phyloP scores from a whole-genome alignment of 1,140 invertebrate species.

The Drosophila oshimai region DNA sequence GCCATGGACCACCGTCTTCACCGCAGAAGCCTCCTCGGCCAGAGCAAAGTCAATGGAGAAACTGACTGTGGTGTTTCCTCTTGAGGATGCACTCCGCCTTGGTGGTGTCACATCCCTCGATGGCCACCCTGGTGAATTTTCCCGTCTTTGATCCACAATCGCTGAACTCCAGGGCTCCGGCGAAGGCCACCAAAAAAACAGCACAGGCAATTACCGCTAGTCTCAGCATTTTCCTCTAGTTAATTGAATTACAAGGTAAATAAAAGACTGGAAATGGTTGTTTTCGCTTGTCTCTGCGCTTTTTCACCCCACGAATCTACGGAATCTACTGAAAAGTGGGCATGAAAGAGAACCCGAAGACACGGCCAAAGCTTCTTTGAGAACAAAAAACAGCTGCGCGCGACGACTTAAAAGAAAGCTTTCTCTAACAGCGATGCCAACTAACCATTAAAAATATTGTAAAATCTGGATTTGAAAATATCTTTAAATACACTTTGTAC shows the following conservation, averaged over 20 bases:
- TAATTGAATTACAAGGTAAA: conserved; percentile 68
- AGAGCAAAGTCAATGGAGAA: conserved; percentile 85
- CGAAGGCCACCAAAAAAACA: conserved; percentile 40
- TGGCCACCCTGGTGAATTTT: conserved; percentile 83
- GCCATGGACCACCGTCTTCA: conserved; percentile 87
- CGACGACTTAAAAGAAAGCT: conserved; percentile 32
- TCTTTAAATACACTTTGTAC: background rate
- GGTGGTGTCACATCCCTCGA: conserved; percentile 84
- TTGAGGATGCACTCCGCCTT: conserved; percentile 85
- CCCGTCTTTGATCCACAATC: conserved; percentile 85
- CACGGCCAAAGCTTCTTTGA: conserved; percentile 23
- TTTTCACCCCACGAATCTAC: conserved; percentile 52
- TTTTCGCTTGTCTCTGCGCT: conserved; percentile 5
- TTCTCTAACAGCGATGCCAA: background rate
- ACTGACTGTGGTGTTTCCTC: conserved; percentile 85
- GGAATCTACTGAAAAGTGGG: conserved; percentile 20
- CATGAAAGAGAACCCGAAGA: conserved; percentile 1
- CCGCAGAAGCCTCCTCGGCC: conserved; percentile 58
- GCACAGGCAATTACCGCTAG: conserved; percentile 43
- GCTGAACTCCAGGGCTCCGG: conserved; percentile 38
- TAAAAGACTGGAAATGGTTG: background rate
- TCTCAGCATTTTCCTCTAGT: conserved; percentile 55
- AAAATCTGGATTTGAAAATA: background rate
- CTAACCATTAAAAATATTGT: background rate
- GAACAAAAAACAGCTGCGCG: conserved; percentile 60